A percentile compares a stretch with the other conserved stretches of the same genome.
Conservation (phyloP, 2,888 invertebrate species). For the Escarpia spicata region DNA sequence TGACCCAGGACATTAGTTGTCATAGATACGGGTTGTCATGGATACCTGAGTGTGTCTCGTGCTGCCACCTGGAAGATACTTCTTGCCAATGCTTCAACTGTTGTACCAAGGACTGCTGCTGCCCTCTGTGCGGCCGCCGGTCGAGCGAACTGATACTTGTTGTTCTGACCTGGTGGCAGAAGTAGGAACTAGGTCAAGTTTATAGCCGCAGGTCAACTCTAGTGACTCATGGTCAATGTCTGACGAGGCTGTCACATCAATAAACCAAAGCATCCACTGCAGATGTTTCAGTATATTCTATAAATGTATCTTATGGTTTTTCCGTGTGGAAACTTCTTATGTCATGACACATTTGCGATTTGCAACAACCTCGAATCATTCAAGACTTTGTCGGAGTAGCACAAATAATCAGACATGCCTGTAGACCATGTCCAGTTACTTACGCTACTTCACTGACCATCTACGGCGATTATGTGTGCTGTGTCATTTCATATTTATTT, state of each 20-base stretch:
- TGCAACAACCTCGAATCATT: too few relatives aligned
- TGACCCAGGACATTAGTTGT: background rate
- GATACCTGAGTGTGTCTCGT: background rate
- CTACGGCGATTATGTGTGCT: too few relatives aligned
- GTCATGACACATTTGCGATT: too few relatives aligned
- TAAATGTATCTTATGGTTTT: background rate
- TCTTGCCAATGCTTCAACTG: conserved; percentile 83
- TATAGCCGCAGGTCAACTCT: background rate
- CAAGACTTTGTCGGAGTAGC: too few relatives aligned
- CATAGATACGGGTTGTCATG: background rate
- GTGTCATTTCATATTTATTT: too few relatives aligned
- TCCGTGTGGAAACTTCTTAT: too few relatives aligned
- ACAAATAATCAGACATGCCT: too few relatives aligned
- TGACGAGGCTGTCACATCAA: background rate
- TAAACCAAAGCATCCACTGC: background rate
- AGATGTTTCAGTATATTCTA: background rate
- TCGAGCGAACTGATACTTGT: conserved; percentile 62
- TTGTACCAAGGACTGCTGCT: conserved; percentile 71
- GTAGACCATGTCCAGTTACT: too few relatives aligned
- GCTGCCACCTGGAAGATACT: conserved; percentile 73
- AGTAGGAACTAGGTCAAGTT: background rate
- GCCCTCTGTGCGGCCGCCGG: conserved; percentile 62
- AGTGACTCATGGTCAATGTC: background rate
- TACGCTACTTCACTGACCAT: too few relatives aligned
- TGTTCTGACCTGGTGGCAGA: conserved; percentile 64